Percentiles rank a stretch among this genome's conserved stretches.
Evolutionary conservation across 2,113 vertebrate genomes (phyloP).

Genomic region (Fregata magnificens): DNA sequence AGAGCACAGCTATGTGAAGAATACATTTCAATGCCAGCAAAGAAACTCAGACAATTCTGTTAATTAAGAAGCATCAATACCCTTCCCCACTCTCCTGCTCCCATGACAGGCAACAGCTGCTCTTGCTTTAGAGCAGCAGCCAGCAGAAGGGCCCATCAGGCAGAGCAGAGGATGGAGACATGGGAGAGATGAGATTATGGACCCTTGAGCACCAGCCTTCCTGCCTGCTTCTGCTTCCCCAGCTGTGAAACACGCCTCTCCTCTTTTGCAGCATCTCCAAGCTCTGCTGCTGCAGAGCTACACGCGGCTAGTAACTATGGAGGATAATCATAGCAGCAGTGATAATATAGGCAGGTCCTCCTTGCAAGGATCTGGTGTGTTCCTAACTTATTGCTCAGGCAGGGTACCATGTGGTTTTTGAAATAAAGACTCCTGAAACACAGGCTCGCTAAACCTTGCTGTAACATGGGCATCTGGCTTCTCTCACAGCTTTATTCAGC

Average conservation of each 20-base stretch:
- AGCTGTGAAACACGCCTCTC: not conserved
- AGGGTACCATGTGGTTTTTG: not conserved
- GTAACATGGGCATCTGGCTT: not conserved
- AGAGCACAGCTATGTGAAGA: not conserved
- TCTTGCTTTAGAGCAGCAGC: not conserved
- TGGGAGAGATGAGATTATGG: not conserved
- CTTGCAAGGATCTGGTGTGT: not conserved
- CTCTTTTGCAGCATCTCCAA: not conserved
- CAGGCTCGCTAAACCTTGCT: not conserved
- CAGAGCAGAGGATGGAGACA: not conserved
- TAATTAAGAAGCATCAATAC: not conserved
- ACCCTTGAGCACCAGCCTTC: not conserved
- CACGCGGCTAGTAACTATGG: too few species aligned
- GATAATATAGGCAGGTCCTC: not conserved
- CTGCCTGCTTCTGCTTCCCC: not conserved
- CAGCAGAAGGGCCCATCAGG: not conserved
- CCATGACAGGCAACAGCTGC: not conserved
- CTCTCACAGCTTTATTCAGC: not conserved
- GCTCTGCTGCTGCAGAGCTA: not conserved
- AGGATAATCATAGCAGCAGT: accelerated
- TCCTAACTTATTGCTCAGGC: not conserved
- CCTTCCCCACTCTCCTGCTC: not conserved
- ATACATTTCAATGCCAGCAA: not conserved
- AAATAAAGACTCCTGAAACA: not conserved
- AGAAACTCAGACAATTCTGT: not conserved